Conservation (phyloP, 2,113 vertebrate genomes). For the Actenoides hombroni region DNA sequence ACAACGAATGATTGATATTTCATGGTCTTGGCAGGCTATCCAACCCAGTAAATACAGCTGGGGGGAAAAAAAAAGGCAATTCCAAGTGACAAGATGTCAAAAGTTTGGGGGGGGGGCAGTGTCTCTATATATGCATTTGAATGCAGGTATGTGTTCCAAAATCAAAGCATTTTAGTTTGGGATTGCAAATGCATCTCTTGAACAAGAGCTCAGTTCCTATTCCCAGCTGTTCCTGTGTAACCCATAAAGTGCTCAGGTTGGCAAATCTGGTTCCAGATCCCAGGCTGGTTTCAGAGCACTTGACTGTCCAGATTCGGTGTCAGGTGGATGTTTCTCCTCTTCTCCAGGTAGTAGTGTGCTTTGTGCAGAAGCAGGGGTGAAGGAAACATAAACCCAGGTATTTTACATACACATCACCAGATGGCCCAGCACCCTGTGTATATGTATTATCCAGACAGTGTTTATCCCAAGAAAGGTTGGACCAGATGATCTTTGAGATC, state of each 20-base stretch:
- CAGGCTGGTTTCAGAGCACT: not conserved
- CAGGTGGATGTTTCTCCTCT: not conserved
- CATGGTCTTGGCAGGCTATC: constrained; percentile 33
- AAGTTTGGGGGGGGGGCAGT: not conserved
- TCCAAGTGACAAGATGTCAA: not conserved
- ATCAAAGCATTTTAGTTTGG: not conserved
- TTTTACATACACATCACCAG: no score
- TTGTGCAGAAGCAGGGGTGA: not conserved
- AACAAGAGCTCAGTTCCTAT: not conserved
- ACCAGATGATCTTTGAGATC: not conserved
- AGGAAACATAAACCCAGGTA: not conserved
- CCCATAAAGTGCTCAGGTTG: not conserved
- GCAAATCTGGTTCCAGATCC: not conserved
- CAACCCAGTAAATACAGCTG: constrained; percentile 27
- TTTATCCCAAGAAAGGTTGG: not conserved
- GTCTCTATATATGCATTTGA: not conserved
- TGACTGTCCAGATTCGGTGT: not conserved
- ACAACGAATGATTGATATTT: constrained; percentile 44
- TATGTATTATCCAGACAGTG: not conserved
- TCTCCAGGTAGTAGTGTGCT: not conserved
- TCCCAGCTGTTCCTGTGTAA: not conserved
- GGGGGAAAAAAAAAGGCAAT: not conserved
- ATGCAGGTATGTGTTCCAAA: not conserved
- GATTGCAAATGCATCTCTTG: not conserved
- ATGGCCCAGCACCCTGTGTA: no score